phyloP scores from a whole-genome alignment of 2,888 invertebrate species.

The Carterocephalus palaemon region DNA sequence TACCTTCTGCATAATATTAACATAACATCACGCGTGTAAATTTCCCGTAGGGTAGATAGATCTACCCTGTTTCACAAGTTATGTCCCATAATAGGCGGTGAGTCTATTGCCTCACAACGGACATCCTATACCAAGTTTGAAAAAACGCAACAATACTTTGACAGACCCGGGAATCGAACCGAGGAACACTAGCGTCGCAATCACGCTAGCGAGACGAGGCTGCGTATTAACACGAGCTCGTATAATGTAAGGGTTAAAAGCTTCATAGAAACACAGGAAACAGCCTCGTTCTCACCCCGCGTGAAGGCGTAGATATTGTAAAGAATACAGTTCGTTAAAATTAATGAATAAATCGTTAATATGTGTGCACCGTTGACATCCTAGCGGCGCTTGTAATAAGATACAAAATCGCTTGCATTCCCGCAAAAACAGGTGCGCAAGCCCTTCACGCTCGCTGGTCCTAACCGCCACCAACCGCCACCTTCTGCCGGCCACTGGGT shows the following conservation, averaged over 20 bases:
- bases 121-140: too few species aligned
- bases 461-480: slow-evolving; percentile 62
- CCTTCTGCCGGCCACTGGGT: slow-evolving; percentile 38
- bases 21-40: too few species aligned
- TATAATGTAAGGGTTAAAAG: not conserved
- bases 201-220: too few species aligned
- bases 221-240: too few species aligned
- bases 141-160: too few species aligned
- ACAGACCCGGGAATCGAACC: too few species aligned
- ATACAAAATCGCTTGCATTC: slow-evolving; percentile 12
- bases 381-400: slow-evolving; percentile 6
- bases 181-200: too few species aligned
- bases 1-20: too few species aligned
- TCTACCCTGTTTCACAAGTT: too few species aligned
- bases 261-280: not conserved
- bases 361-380: slow-evolving; percentile 1
- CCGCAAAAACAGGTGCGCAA: slow-evolving; percentile 52
- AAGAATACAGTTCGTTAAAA: slow-evolving; percentile 24
- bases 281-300: slow-evolving; percentile 14
- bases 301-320: slow-evolving; percentile 12
- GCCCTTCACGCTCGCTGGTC: slow-evolving; percentile 62
- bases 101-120: too few species aligned
- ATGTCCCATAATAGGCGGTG: too few species aligned
- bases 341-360: slow-evolving; percentile 13
- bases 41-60: too few species aligned